Percentiles rank a stretch among this genome's conserved stretches.
Conservation (phyloP, 2,113 vertebrate genomes). For the Ailuropoda melanoleuca region DNA sequence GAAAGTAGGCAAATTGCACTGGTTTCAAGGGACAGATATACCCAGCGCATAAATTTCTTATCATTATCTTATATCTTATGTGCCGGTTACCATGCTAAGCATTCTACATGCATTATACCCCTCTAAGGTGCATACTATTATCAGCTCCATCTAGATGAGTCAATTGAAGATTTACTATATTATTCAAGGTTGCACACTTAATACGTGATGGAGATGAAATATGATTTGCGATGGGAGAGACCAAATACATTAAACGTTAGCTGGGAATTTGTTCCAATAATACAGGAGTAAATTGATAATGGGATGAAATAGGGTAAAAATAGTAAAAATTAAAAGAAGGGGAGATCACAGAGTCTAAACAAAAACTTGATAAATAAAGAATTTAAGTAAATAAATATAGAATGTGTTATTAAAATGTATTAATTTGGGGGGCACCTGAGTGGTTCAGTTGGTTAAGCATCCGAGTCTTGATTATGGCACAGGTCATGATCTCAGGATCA, state of each 20-base stretch:
- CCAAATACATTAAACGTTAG: neutral
- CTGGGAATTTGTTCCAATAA: neutral
- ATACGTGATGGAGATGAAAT: neutral
- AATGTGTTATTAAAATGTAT: neutral
- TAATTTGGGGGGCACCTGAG: neutral
- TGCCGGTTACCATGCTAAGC: neutral
- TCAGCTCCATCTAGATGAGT: neutral
- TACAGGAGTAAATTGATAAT: neutral
- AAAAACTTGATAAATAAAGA: neutral
- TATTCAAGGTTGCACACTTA: neutral
- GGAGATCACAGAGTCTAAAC: neutral
- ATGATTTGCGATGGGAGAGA: neutral
- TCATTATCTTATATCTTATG: neutral
- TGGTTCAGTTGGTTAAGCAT: neutral
- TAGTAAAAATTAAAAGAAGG: neutral
- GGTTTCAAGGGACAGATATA: neutral
- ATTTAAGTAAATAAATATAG: neutral
- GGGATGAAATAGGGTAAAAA: neutral
- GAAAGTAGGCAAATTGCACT: neutral
- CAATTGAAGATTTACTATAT: neutral
- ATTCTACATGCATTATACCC: neutral
- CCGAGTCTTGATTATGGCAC: neutral
- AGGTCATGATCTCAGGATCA: neutral
- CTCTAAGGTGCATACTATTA: neutral
- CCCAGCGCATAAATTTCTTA: neutral